Conservation (phyloP, 2,888 invertebrate genomes). For the Nebria brevicollis region DNA sequence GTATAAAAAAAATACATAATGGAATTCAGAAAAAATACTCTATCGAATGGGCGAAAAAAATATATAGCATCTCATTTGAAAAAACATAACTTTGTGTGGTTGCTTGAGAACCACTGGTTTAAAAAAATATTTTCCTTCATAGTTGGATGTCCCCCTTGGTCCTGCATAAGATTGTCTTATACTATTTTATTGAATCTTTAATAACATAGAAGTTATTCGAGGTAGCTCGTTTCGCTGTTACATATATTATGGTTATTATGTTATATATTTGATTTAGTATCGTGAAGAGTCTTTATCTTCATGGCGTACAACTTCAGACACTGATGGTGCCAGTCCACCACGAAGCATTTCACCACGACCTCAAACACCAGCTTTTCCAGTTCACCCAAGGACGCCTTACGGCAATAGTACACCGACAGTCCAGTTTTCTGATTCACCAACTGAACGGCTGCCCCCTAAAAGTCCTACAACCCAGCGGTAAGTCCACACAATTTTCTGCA, state of each 20-base stretch:
- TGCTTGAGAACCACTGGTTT: too few species aligned
- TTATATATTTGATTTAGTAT: conserved; percentile 58
- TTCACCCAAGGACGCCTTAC: conserved; percentile 89
- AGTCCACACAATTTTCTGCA: conserved; percentile 52
- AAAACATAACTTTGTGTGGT: too few species aligned
- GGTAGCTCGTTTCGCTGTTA: too few species aligned
- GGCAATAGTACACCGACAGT: conserved; percentile 78
- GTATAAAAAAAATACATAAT: too few species aligned
- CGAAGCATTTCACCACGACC: conserved; percentile 72
- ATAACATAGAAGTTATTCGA: too few species aligned
- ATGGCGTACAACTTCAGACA: conserved; percentile 71
- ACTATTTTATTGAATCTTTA: too few species aligned
- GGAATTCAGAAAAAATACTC: too few species aligned
- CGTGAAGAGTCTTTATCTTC: conserved; percentile 76
- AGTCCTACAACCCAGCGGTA: conserved; percentile 80
- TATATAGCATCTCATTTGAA: too few species aligned
- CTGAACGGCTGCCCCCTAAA: conserved; percentile 80
- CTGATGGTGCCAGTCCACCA: conserved; percentile 66
- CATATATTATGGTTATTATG: background rate
- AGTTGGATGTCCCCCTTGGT: too few species aligned
- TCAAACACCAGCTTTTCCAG: conserved; percentile 94
- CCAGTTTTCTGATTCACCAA: conserved; percentile 61
- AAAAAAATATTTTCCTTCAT: too few species aligned
- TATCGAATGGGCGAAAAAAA: too few species aligned
- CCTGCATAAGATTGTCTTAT: too few species aligned